Conservation (phyloP, 2,888 invertebrate genomes). For the Leucophenga montana region DNA sequence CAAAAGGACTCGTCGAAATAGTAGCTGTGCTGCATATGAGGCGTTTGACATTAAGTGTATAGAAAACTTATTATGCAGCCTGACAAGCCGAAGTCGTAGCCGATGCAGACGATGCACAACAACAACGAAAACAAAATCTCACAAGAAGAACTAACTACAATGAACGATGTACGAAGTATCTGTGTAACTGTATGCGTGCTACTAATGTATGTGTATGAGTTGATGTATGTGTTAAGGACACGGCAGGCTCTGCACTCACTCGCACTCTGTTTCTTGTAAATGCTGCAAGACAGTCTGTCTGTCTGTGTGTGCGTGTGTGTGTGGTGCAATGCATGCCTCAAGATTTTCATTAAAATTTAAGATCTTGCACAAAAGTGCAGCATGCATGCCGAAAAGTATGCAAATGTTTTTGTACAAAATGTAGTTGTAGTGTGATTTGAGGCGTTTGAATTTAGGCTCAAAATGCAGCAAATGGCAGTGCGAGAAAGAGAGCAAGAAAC, state of each 20-base stretch:
- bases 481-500: neutral
- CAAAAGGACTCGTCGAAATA: neutral
- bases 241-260: too few species aligned
- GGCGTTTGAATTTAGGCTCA: neutral
- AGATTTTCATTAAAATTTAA: slow-evolving; percentile 68
- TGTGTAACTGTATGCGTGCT: too few species aligned
- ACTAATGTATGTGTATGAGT: too few species aligned
- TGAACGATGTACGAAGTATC: neutral
- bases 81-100: slow-evolving; percentile 47
- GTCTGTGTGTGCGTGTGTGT: too few species aligned
- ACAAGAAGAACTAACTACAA: neutral
- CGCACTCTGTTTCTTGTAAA: neutral
- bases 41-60: slow-evolving; percentile 62
- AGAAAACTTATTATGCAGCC: slow-evolving; percentile 63
- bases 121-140: slow-evolving; percentile 4
- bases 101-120: neutral
- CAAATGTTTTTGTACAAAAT: slow-evolving; percentile 2
- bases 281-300: neutral
- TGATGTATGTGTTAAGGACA: too few species aligned
- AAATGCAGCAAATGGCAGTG: neutral
- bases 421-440: neutral
- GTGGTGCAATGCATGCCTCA: slow-evolving; percentile 31
- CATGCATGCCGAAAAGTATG: neutral
- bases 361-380: slow-evolving; percentile 39
- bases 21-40: neutral